Evolutionary conservation across 1,140 invertebrate species (phyloP).

Genomic region (Lordiphosa stackelbergi): DNA sequence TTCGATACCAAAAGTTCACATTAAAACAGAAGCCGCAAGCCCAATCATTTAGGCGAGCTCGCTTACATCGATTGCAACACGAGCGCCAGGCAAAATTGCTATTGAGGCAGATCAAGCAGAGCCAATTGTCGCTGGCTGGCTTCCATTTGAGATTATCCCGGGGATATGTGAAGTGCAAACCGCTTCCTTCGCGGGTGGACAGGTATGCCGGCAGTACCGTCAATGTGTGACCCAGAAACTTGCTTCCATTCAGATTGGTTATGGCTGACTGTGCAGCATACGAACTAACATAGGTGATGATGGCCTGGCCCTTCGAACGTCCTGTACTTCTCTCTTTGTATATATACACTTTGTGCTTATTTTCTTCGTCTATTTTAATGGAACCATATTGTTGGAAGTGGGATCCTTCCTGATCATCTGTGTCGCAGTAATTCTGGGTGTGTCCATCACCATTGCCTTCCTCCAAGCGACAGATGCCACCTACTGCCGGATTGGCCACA

Average conservation of each 20-base stretch:
- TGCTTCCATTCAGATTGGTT: conserved; percentile 26
- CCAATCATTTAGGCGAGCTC: conserved; percentile 38
- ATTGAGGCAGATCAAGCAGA: conserved; percentile 42
- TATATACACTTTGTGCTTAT: no score
- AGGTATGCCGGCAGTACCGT: conserved; percentile 54
- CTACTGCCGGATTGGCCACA: conserved; percentile 4
- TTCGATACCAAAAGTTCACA: conserved; percentile 54
- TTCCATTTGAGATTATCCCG: conserved; percentile 49
- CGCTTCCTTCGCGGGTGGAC: conserved; percentile 34
- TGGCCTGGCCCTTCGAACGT: conserved; percentile 61
- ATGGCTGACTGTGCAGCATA: conserved; percentile 50
- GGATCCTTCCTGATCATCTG: conserved; percentile 3
- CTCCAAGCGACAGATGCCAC: conserved; percentile 36
- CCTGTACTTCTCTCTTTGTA: no score
- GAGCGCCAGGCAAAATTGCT: conserved; percentile 63
- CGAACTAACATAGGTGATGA: conserved; percentile 46
- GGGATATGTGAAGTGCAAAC: conserved; percentile 43
- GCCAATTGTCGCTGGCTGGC: conserved; percentile 58
- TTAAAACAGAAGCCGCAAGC: conserved; percentile 44
- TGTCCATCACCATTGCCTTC: conserved; percentile 51
- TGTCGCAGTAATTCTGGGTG: conserved; percentile 16
- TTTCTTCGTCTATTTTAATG: no score
- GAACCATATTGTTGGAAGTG: no score
- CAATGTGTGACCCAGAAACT: conserved; percentile 40
- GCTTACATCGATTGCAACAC: conserved; percentile 48